Evolutionary conservation across 1,140 invertebrate genomes (phyloP).

Genomic region (Globodera rostochiensis): DNA sequence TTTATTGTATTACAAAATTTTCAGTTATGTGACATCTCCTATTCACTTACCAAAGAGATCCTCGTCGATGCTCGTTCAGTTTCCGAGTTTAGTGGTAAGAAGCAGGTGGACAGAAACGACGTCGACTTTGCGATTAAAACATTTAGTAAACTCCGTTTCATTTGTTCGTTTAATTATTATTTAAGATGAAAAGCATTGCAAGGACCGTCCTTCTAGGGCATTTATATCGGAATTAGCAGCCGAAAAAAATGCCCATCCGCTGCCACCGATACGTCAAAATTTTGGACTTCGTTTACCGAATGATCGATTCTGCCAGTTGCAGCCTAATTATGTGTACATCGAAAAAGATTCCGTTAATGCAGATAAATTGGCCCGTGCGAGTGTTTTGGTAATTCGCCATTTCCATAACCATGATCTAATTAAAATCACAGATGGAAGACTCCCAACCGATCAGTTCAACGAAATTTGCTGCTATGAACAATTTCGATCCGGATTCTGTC

Average conservation of each 20-base stretch:
- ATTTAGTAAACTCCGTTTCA: conserved; percentile 36
- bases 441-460: neutral
- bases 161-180: neutral
- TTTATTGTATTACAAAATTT: neutral
- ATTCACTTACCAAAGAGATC: conserved; percentile 44
- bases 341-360: neutral
- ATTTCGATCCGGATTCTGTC: conserved; percentile 16
- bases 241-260: conserved; percentile 39
- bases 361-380: neutral
- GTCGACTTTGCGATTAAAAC: conserved; percentile 44
- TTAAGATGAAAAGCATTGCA: conserved; percentile 1
- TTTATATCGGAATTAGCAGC: conserved; percentile 40
- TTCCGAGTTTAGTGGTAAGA: conserved; percentile 46
- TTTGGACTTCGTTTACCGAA: conserved; percentile 46
- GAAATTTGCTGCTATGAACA: conserved; percentile 9
- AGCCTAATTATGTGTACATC: conserved; percentile 39
- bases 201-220: conserved; percentile 27
- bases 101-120: conserved; percentile 38
- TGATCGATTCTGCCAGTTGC: conserved; percentile 48
- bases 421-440: neutral
- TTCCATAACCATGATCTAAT: neutral
- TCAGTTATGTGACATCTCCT: conserved; percentile 40
- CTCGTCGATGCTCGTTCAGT: conserved; percentile 41
- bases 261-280: conserved; percentile 48
- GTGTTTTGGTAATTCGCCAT: conserved; percentile 1